Evolutionary conservation across 1,140 invertebrate species (phyloP).

Genomic region (Arctopsyche grandis): DNA sequence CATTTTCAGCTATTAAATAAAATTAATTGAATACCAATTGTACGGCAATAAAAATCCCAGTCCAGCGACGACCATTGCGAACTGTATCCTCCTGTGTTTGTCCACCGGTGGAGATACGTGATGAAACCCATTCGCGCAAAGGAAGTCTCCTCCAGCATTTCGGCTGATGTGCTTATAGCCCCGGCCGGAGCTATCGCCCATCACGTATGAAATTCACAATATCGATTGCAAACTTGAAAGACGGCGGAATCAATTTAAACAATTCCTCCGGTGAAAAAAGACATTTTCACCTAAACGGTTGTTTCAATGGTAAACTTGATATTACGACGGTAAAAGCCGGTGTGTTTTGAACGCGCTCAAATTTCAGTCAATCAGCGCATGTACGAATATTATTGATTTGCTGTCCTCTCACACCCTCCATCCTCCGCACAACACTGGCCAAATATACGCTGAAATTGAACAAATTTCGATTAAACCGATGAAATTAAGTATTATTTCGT

Average conservation of each 20-base stretch:
- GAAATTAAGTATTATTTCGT: no score
- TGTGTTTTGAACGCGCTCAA: not conserved
- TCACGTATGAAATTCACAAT: slow-evolving; percentile 56
- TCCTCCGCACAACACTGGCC: no score
- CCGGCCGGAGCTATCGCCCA: slow-evolving; percentile 75
- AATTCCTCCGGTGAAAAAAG: not conserved
- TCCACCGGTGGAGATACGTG: slow-evolving; percentile 74
- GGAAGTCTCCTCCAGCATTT: slow-evolving; percentile 58
- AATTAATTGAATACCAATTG: slow-evolving; percentile 74
- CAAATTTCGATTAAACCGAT: no score
- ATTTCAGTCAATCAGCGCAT: not conserved
- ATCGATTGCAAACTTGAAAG: not conserved
- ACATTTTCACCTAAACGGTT: not conserved
- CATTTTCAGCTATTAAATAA: no score
- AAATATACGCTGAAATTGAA: no score
- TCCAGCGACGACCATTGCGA: slow-evolving; percentile 85
- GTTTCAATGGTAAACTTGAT: no score
- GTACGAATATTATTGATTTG: slow-evolving; percentile 6
- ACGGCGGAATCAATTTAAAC: not conserved
- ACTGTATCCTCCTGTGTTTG: slow-evolving; percentile 80
- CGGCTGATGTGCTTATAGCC: slow-evolving; percentile 71
- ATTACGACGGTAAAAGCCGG: not conserved
- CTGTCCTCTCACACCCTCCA: not conserved
- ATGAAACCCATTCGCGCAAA: slow-evolving; percentile 61
- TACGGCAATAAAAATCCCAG: slow-evolving; percentile 91